phyloP scores from a whole-genome alignment of 2,113 vertebrate species.

The Campylomormyrus numenius region DNA sequence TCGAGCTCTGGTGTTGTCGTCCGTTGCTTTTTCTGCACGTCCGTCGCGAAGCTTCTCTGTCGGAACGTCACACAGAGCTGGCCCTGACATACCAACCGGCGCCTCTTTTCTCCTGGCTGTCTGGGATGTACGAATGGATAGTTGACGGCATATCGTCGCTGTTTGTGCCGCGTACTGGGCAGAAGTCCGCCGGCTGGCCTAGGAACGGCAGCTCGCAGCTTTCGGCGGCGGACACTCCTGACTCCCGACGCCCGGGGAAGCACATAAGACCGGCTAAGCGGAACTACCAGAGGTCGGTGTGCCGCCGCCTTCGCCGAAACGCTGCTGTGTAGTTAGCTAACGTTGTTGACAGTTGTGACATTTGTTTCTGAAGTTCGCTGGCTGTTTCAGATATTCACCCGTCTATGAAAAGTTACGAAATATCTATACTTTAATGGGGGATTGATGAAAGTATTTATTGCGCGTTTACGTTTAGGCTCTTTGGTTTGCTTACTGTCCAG shows the following conservation, averaged over 20 bases:
- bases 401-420: not conserved
- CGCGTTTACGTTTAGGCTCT: not conserved
- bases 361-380: not conserved
- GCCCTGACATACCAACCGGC: conserved; percentile 39
- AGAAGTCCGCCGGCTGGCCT: conserved; percentile 46
- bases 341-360: not conserved
- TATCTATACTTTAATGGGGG: not conserved
- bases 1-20: not conserved
- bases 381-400: not conserved
- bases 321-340: not conserved
- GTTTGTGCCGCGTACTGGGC: conserved; percentile 56
- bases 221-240: conserved; percentile 25
- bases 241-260: conserved; percentile 36
- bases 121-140: conserved; percentile 75
- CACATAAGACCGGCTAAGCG: conserved; percentile 56
- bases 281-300: conserved; percentile 61
- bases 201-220: conserved; percentile 31
- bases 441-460: not conserved
- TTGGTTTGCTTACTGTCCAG: not conserved
- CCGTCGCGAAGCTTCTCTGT: not conserved
- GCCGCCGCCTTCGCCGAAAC: not conserved
- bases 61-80: conserved; percentile 44
- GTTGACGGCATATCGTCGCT: conserved; percentile 67
- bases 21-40: not conserved
- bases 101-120: conserved; percentile 53